A percentile compares a stretch with the other conserved stretches of the same genome.
Evolutionary conservation across 2,888 invertebrate species (phyloP).

Genomic region (Strigamia maritima): DNA sequence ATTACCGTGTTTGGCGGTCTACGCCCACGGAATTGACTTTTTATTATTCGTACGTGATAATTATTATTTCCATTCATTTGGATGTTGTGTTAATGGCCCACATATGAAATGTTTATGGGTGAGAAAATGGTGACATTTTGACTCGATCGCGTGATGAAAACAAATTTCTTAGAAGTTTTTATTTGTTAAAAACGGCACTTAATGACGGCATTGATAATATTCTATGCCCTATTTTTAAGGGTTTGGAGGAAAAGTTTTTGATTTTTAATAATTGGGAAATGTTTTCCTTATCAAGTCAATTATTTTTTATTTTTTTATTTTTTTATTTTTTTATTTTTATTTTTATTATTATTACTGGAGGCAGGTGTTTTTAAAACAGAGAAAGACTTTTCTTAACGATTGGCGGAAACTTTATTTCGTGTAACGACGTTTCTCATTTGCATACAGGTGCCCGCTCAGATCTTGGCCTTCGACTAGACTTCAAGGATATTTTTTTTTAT

Average conservation of each 20-base stretch:
- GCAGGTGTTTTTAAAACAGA: not conserved
- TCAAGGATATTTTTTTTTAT: conserved; percentile 24
- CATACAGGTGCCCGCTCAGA: conserved; percentile 15
- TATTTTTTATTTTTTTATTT: not conserved
- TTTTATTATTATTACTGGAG: not conserved
- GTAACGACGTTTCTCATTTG: not conserved
- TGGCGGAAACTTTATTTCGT: conserved; percentile 20
- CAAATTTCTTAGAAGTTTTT: not conserved
- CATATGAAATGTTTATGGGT: not conserved
- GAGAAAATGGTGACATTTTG: not conserved
- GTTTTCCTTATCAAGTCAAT: not conserved
- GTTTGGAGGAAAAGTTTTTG: not conserved
- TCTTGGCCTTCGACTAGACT: conserved; percentile 13
- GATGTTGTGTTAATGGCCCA: not conserved
- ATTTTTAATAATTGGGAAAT: not conserved
- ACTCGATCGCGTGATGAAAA: not conserved
- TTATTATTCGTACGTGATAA: not conserved
- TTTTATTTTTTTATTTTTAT: not conserved
- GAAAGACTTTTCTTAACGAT: conserved; percentile 19
- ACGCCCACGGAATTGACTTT: not conserved
- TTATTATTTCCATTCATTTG: not conserved
- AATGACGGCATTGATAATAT: not conserved
- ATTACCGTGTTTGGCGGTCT: too few species aligned
- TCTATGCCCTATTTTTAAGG: not conserved
- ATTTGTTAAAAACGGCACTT: not conserved